Evolutionary conservation across 2,113 vertebrate species (phyloP).

Genomic region (Neomonachus schauinslandi): DNA sequence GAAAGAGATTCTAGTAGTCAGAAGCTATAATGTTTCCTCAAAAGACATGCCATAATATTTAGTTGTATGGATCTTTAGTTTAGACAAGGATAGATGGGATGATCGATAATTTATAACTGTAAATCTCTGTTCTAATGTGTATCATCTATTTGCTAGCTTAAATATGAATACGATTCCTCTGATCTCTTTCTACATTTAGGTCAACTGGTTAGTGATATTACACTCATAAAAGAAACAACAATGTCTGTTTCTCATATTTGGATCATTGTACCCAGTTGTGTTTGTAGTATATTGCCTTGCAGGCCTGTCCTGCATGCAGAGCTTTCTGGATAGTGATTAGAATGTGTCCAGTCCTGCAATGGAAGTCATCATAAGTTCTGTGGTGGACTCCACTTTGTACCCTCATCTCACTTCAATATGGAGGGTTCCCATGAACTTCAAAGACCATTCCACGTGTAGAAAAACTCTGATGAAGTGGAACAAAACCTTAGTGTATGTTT

Average conservation of each 20-base stretch:
- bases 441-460: constrained; percentile 35
- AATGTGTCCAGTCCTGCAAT: accelerated
- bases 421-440: constrained; percentile 63
- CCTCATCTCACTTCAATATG: constrained; percentile 28
- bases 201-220: background rate
- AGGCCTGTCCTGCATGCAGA: background rate
- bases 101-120: background rate
- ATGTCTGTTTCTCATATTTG: background rate
- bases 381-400: background rate
- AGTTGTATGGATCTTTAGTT: background rate
- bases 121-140: background rate
- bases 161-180: background rate
- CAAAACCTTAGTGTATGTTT: constrained; percentile 20
- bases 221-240: background rate
- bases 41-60: background rate
- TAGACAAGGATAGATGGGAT: background rate
- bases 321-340: background rate
- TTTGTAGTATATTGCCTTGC: accelerated
- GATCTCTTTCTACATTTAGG: background rate
- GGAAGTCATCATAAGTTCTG: background rate
- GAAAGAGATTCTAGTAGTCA: background rate
- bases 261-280: background rate
- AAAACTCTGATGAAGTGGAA: constrained; percentile 55
- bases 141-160: background rate
- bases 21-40: background rate